These are phyloP conservation scores for Pygmarrhopalites habei DNA, from an alignment of 1,140 invertebrate species.

Conservation along the genomic window DNA sequence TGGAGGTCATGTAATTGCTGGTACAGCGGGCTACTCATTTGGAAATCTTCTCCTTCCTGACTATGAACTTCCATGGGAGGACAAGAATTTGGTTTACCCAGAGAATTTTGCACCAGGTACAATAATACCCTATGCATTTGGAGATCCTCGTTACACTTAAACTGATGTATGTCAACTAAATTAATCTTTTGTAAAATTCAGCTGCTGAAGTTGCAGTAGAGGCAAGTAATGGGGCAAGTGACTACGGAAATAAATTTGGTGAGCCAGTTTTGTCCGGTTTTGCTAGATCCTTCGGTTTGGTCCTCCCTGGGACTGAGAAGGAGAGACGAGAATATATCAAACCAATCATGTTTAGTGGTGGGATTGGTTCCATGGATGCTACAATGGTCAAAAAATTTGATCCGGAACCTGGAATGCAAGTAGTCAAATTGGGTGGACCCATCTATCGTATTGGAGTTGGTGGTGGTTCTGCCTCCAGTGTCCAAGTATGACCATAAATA, in stretches of 20 bases:
- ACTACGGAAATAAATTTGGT: slow-evolving; percentile 99
- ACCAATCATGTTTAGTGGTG: slow-evolving; percentile 97
- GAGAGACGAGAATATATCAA: slow-evolving; percentile 89
- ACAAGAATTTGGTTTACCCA: slow-evolving; percentile 66
- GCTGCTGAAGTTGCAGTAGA: slow-evolving; percentile 84
- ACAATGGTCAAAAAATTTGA: slow-evolving; percentile 64
- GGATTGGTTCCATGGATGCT: slow-evolving; percentile 82
- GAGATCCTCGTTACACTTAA: too few species aligned
- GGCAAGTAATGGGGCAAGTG: slow-evolving; percentile 94
- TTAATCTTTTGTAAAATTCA: too few species aligned
- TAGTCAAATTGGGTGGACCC: slow-evolving; percentile 93
- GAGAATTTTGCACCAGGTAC: slow-evolving; percentile 79
- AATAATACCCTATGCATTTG: too few species aligned
- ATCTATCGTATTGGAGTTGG: slow-evolving; percentile 96
- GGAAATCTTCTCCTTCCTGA: slow-evolving; percentile 85
- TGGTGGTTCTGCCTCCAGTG: slow-evolving; percentile 90
- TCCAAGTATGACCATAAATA: slow-evolving; percentile 61
- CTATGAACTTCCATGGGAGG: slow-evolving; percentile 84
- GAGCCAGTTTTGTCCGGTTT: slow-evolving; percentile 91
- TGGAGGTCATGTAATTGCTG: slow-evolving; percentile 83
- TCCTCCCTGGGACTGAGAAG: slow-evolving; percentile 49
- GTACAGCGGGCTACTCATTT: slow-evolving; percentile 92
- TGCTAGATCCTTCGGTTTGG: slow-evolving; percentile 78
- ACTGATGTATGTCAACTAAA: too few species aligned
- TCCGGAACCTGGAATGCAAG: slow-evolving; percentile 68